A percentile compares a stretch with the other conserved stretches of the same genome.
These are phyloP conservation scores for Pocillopora grandis DNA, from an alignment of 92 coral and sea anemone genomes.

Conservation along the genomic window DNA sequence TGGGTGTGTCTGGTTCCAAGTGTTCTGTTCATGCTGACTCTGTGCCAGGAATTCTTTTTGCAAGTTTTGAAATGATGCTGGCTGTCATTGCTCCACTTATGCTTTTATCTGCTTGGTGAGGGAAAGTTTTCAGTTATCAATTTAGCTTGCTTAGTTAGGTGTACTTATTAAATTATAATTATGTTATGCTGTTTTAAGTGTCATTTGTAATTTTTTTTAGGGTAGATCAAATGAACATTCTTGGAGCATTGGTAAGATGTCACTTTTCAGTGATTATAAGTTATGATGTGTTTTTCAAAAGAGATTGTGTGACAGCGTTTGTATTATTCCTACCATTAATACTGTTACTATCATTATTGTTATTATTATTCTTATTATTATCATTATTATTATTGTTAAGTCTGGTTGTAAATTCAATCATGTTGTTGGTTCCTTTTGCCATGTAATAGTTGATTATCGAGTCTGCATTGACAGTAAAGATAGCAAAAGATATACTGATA, in stretches of 20 bases:
- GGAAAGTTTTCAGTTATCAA: neutral
- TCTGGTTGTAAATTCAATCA: too few relatives aligned
- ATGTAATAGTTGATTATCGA: neutral
- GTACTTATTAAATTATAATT: neutral
- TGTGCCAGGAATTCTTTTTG: slow-evolving; percentile 64
- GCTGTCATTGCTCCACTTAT: slow-evolving; percentile 83
- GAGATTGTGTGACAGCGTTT: too few relatives aligned
- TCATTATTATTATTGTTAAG: too few relatives aligned
- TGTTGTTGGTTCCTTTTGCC: neutral
- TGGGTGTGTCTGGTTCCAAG: slow-evolving; percentile 71
- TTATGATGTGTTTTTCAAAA: too few relatives aligned
- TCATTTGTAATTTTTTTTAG: slow-evolving; percentile 25
- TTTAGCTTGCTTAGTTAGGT: neutral
- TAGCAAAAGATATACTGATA: neutral
- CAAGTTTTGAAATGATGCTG: slow-evolving; percentile 88
- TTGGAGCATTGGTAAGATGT: slow-evolving; percentile 78
- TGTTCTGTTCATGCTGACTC: slow-evolving; percentile 59
- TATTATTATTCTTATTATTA: too few relatives aligned
- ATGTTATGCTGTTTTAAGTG: neutral
- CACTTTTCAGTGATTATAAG: too few relatives aligned
- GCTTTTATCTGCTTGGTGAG: slow-evolving; percentile 82
- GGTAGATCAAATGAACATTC: slow-evolving; percentile 61
- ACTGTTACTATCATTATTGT: too few relatives aligned
- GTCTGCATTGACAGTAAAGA: too few relatives aligned
- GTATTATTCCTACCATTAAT: too few relatives aligned